A percentile compares a stretch with the other conserved stretches of the same genome.
These are phyloP conservation scores for Lacanobia wlatinum DNA, from an alignment of 2,888 invertebrate genomes.

Conservation along the genomic window DNA sequence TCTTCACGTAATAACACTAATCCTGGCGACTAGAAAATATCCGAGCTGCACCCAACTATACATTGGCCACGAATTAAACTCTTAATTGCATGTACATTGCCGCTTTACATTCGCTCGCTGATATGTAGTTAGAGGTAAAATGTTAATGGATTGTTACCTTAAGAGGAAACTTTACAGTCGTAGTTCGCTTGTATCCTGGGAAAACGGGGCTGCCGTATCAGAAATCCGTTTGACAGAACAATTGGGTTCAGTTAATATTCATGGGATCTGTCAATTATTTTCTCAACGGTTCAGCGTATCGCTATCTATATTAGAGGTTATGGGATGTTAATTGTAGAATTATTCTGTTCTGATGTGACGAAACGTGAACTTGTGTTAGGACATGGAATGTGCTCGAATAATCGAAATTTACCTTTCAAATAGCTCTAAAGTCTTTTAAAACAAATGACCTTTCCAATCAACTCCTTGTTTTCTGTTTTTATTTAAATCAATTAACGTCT, in stretches of 20 bases:
- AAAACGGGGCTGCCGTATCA: conserved; percentile 72
- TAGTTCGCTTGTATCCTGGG: conserved; percentile 72
- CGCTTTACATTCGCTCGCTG: conserved; percentile 74
- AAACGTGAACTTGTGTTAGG: conserved; percentile 16
- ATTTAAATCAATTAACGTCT: conserved; percentile 12
- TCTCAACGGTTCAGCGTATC: conserved; percentile 54
- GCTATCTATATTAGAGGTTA: conserved; percentile 56
- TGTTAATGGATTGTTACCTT: conserved; percentile 86
- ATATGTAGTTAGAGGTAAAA: conserved; percentile 81
- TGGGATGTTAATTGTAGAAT: conserved; percentile 57
- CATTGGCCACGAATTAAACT: conserved; percentile 64
- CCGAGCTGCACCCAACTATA: conserved; percentile 49
- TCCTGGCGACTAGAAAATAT: conserved; percentile 63
- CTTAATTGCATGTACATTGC: conserved; percentile 78
- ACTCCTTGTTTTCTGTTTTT: not conserved
- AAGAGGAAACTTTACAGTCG: conserved; percentile 70
- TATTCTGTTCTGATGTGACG: conserved; percentile 34
- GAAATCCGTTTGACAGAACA: conserved; percentile 77
- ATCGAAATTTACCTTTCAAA: not conserved
- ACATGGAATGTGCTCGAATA: conserved; percentile 13
- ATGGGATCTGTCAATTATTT: conserved; percentile 78
- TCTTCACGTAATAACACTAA: conserved; percentile 67
- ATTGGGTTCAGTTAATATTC: conserved; percentile 80
- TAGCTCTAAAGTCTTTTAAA: not conserved
- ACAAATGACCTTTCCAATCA: not conserved